phyloP scores from a whole-genome alignment of 2,888 invertebrate genomes.

The Athalia rosae region DNA sequence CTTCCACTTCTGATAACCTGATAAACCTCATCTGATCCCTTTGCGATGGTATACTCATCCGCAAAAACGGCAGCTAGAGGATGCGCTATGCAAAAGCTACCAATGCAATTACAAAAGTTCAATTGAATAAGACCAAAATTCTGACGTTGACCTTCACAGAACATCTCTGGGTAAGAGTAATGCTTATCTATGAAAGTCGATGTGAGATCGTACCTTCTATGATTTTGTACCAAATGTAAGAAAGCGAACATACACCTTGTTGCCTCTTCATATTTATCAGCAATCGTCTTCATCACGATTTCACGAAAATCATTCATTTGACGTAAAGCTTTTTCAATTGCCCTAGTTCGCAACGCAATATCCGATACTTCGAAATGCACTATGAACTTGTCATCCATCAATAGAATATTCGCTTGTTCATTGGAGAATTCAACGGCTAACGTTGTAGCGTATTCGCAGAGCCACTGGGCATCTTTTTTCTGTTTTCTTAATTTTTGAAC shows the following conservation, averaged over 20 bases:
- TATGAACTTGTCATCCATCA: slow-evolving; percentile 7
- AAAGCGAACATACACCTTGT: slow-evolving; percentile 13
- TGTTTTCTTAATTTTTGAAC: neutral
- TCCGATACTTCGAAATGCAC: slow-evolving; percentile 8
- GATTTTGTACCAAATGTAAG: slow-evolving; percentile 24
- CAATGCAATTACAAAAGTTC: slow-evolving; percentile 25
- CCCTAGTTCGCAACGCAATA: slow-evolving; percentile 15
- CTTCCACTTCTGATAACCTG: slow-evolving; percentile 11
- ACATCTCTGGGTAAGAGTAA: slow-evolving; percentile 34
- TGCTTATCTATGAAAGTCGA: slow-evolving; percentile 14
- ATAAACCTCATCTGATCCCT: slow-evolving; percentile 14
- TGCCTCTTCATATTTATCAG: slow-evolving; percentile 22
- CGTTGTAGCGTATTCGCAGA: slow-evolving; percentile 25
- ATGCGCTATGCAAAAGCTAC: slow-evolving; percentile 21
- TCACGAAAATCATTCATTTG: neutral
- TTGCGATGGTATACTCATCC: slow-evolving; percentile 1
- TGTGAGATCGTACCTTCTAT: slow-evolving; percentile 18
- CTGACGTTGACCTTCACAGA: neutral
- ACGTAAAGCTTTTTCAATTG: slow-evolving; percentile 15
- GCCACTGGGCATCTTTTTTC: slow-evolving; percentile 26
- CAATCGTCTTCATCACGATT: neutral
- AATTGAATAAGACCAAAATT: slow-evolving; percentile 22
- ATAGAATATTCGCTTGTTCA: neutral
- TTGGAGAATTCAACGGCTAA: slow-evolving; percentile 17
- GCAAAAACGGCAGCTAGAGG: slow-evolving; percentile 30